phyloP scores from a whole-genome alignment of 2,888 invertebrate species.

The Aphodius sticticus region DNA sequence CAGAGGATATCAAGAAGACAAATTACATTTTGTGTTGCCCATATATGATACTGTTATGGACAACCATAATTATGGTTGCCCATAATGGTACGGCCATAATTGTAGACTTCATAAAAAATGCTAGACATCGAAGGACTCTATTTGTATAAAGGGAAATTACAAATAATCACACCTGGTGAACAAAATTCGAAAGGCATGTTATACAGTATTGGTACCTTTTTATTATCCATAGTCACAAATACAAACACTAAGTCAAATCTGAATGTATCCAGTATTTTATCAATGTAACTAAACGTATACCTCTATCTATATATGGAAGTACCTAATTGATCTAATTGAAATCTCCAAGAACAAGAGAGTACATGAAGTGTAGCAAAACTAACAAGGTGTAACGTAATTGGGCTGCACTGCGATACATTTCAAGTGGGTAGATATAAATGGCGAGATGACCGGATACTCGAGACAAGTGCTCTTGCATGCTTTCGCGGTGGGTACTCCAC shows the following conservation, averaged over 20 bases:
- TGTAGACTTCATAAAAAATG: too few relatives aligned
- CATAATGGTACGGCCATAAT: too few relatives aligned
- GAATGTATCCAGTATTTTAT: not conserved
- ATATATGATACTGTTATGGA: too few relatives aligned
- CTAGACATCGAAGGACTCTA: too few relatives aligned
- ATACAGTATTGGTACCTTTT: too few relatives aligned
- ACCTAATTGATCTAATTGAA: not conserved
- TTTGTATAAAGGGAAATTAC: too few relatives aligned
- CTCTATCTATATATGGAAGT: not conserved
- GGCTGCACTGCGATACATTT: not conserved
- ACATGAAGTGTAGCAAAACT: not conserved
- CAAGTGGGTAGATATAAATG: not conserved
- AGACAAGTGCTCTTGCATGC: conserved; percentile 4
- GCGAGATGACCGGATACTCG: not conserved
- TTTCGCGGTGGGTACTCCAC: not conserved
- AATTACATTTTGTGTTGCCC: too few relatives aligned
- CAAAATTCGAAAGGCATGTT: too few relatives aligned
- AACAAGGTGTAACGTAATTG: not conserved
- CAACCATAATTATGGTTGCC: too few relatives aligned
- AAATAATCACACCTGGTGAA: too few relatives aligned
- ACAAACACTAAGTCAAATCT: not conserved
- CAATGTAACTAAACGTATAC: too few relatives aligned
- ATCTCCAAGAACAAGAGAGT: not conserved
- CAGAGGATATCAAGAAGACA: too few relatives aligned
- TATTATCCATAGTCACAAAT: not conserved